Conservation (phyloP, 37 sponge, comb jelly and placozoan genomes). For the Crambe crambe region DNA sequence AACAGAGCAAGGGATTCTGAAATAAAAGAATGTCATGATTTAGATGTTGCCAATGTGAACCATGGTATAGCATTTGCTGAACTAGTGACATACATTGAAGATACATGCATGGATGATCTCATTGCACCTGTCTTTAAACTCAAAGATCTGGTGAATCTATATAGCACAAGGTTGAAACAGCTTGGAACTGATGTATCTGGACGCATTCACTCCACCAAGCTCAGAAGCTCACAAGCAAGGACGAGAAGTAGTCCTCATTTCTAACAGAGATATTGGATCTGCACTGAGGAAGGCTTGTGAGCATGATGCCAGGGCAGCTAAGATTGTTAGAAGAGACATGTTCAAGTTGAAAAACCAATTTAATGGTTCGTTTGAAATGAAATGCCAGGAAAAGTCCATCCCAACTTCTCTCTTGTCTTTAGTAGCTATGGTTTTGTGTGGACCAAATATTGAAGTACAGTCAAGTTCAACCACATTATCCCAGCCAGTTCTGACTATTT, state of each 20-base stretch:
- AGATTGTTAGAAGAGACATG: slow-evolving; percentile 18
- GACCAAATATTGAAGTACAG: slow-evolving; percentile 7
- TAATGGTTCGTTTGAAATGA: slow-evolving; percentile 12
- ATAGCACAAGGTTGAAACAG: slow-evolving; percentile 25
- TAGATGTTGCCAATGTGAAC: background rate
- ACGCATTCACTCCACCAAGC: background rate
- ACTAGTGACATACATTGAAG: slow-evolving; percentile 3
- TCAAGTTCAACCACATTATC: background rate
- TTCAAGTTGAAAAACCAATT: slow-evolving; percentile 11
- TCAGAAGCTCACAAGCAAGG: slow-evolving; percentile 26
- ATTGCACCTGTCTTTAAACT: slow-evolving; percentile 23
- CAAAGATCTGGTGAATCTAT: slow-evolving; percentile 12
- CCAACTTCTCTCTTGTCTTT: background rate
- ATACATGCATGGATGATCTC: background rate
- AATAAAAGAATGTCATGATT: background rate
- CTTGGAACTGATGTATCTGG: slow-evolving; percentile 10
- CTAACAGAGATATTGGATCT: background rate
- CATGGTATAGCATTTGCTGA: slow-evolving; percentile 9
- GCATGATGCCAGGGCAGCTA: background rate
- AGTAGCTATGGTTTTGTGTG: slow-evolving; percentile 29
- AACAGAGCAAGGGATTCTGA: background rate
- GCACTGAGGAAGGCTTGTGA: background rate
- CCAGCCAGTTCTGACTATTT: slow-evolving; percentile 2
- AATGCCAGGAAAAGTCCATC: background rate
- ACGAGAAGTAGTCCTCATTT: slow-evolving; percentile 19